These are phyloP conservation scores for Talpa occidentalis DNA, from an alignment of 2,113 vertebrate species.

Conservation along the genomic window DNA sequence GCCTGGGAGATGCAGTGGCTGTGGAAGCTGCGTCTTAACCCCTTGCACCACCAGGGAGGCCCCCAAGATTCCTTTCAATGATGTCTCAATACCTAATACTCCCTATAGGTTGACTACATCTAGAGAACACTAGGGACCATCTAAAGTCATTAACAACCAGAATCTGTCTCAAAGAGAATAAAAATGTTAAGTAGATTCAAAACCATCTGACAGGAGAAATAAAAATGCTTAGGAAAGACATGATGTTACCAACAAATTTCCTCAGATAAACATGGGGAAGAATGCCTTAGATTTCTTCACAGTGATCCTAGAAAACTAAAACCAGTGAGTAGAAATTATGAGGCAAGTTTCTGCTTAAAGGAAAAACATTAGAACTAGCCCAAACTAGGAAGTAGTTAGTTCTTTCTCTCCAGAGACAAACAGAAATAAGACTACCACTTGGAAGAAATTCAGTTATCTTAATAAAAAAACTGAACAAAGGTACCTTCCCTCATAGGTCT, in stretches of 20 bases:
- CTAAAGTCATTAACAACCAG: constrained; percentile 26
- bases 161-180: neutral
- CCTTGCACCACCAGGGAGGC: no score
- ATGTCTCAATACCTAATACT: neutral
- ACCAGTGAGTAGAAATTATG: neutral
- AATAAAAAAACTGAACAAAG: constrained; percentile 8
- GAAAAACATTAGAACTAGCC: neutral
- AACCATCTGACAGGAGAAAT: neutral
- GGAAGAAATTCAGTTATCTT: neutral
- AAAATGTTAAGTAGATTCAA: neutral
- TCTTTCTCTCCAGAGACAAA: constrained; percentile 12
- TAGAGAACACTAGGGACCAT: neutral
- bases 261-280: neutral
- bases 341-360: neutral
- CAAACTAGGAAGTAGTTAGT: neutral
- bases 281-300: neutral
- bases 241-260: neutral
- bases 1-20: no score
- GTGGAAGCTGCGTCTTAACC: no score
- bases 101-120: neutral
- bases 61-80: constrained; percentile 3
- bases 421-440: neutral
- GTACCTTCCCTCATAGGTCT: neutral
- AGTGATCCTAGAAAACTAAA: neutral
- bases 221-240: neutral